Conservation (phyloP, 2,797 vertebrate species). For the Esox lucius region DNA sequence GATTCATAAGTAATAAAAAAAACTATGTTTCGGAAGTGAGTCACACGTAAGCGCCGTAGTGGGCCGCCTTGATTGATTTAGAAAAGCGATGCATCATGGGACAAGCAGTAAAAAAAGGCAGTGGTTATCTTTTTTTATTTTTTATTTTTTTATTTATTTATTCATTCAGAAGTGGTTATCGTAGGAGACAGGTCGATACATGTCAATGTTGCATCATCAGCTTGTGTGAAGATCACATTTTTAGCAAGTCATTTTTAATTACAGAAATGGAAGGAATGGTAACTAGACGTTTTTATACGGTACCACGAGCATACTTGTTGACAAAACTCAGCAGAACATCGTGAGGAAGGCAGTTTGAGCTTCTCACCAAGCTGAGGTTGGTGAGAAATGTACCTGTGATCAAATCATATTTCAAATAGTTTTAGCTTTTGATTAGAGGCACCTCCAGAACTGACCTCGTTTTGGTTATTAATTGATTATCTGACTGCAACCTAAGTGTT, state of each 20-base stretch:
- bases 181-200: constrained; percentile 61
- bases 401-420: background rate
- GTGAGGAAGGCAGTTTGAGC: constrained; percentile 20
- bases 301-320: constrained; percentile 15
- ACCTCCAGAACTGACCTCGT: too few relatives aligned
- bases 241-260: constrained; percentile 22
- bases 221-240: constrained; percentile 11
- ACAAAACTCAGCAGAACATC: constrained; percentile 6
- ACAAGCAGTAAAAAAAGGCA: constrained; percentile 33
- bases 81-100: constrained; percentile 40
- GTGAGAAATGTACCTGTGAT: background rate
- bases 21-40: constrained; percentile 45
- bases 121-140: too few relatives aligned
- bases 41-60: constrained; percentile 40
- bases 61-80: constrained; percentile 30
- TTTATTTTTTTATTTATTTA: too few relatives aligned
- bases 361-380: too few relatives aligned
- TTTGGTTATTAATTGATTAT: too few relatives aligned
- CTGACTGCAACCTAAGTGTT: too few relatives aligned
- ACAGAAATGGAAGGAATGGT: background rate
- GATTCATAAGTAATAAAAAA: constrained; percentile 66
- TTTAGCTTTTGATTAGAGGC: background rate
- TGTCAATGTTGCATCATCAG: constrained; percentile 63
- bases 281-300: constrained; percentile 24
- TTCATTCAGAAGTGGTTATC: constrained; percentile 51